Percentiles rank a stretch among this genome's conserved stretches.
These are phyloP conservation scores for Gnatocerus cornutus DNA, from an alignment of 2,888 invertebrate species.

Conservation along the genomic window DNA sequence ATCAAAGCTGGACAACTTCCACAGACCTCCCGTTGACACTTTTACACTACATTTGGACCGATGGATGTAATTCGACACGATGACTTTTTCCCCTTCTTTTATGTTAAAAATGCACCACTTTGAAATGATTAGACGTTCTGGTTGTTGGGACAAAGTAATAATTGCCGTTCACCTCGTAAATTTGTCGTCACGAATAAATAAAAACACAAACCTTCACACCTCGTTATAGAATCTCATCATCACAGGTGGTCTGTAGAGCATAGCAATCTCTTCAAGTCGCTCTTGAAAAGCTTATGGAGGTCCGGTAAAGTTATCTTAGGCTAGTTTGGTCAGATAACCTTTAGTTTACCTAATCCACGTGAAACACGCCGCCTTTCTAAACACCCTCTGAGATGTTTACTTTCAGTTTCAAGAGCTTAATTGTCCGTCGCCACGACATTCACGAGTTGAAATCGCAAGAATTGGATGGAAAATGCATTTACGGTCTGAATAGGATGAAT, in stretches of 20 bases:
- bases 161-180: too few species aligned
- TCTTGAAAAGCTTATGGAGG: constrained; percentile 44
- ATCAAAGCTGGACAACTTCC: constrained; percentile 59
- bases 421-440: constrained; percentile 51
- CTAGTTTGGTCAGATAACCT: constrained; percentile 55
- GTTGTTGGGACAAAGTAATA: too few species aligned
- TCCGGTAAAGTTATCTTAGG: constrained; percentile 58
- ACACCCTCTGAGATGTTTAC: constrained; percentile 54
- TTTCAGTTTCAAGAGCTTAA: constrained; percentile 59
- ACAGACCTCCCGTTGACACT: constrained; percentile 53
- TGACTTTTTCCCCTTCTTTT: constrained; percentile 1
- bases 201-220: constrained; percentile 46
- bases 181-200: too few species aligned
- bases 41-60: constrained; percentile 50
- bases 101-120: neutral
- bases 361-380: constrained; percentile 53
- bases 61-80: constrained; percentile 33
- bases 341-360: constrained; percentile 57
- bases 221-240: constrained; percentile 33
- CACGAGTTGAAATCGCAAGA: constrained; percentile 39
- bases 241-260: constrained; percentile 57
- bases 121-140: too few species aligned
- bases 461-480: constrained; percentile 45
- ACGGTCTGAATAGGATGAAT: constrained; percentile 47
- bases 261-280: constrained; percentile 51